Percentiles rank a stretch among this genome's conserved stretches.
Conservation (phyloP, 1,140 invertebrate genomes). For the Leptopilina boulardi region DNA sequence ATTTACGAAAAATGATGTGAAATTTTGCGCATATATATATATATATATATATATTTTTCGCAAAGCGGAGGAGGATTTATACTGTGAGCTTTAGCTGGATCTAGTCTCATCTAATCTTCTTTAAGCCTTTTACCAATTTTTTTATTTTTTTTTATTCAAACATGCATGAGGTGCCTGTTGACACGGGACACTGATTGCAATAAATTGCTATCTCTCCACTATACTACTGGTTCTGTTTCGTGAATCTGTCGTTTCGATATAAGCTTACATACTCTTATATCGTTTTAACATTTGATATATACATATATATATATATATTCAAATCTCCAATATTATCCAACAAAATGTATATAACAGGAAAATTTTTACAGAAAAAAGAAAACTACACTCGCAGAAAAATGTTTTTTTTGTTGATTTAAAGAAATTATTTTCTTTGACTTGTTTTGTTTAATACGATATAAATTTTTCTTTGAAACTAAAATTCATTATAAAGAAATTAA, state of each 20-base stretch:
- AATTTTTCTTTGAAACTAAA: too few relatives aligned
- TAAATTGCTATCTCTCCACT: neutral
- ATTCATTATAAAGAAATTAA: too few relatives aligned
- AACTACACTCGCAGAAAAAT: neutral
- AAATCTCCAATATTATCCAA: neutral
- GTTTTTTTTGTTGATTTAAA: too few relatives aligned
- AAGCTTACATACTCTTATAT: neutral
- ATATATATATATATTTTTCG: conserved; percentile 9
- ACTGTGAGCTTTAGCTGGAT: neutral
- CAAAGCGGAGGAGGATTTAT: neutral
- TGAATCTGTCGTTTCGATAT: neutral
- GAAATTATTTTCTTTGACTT: too few relatives aligned
- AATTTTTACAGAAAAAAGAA: neutral
- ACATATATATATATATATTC: neutral
- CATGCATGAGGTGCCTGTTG: neutral
- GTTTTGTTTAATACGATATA: too few relatives aligned
- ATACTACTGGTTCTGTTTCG: neutral
- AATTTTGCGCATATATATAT: too few relatives aligned
- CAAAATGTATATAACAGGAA: neutral
- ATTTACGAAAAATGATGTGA: neutral
- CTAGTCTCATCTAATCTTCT: neutral
- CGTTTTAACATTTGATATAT: neutral
- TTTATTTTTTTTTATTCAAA: neutral
- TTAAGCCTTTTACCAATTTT: neutral
- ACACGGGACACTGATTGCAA: neutral